A percentile compares a stretch with the other conserved stretches of the same genome.
phyloP scores from a whole-genome alignment of 1,140 invertebrate genomes.

The Streblospio benedicti region DNA sequence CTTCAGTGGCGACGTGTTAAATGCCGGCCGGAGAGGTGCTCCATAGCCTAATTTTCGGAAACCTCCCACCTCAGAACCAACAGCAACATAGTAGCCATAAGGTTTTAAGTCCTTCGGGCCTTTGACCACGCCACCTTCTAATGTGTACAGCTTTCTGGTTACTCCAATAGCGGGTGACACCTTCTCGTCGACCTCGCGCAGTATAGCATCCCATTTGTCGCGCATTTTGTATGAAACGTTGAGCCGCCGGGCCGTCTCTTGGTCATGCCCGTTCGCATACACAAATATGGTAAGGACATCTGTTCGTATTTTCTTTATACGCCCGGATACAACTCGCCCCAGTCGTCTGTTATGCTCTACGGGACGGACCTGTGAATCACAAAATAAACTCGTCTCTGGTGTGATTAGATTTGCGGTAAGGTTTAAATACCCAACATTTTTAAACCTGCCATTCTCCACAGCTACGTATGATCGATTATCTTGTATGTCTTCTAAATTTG shows the following conservation, averaged over 20 bases:
- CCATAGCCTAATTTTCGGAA: conserved; percentile 4
- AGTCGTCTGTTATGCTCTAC: no score
- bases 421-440: conserved; percentile 1
- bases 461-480: conserved; percentile 3
- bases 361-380: no score
- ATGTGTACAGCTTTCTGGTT: conserved; percentile 1
- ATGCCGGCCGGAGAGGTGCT: background rate
- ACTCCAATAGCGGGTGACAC: no score
- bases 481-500: conserved; percentile 1
- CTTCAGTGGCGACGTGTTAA: conserved; percentile 11
- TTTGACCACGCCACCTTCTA: background rate
- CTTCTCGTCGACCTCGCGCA: background rate
- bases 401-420: no score
- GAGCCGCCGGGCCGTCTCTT: conserved; percentile 5
- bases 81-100: background rate
- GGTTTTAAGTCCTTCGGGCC: background rate
- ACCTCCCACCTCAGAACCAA: background rate
- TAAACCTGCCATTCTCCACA: conserved; percentile 7
- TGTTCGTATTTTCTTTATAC: no score
- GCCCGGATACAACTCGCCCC: no score
- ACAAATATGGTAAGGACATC: no score
- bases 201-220: background rate
- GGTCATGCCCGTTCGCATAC: conserved; percentile 7
- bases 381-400: no score
- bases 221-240: background rate